Evolutionary conservation across 2,888 invertebrate genomes (phyloP).

Genomic region (Cosmopolites sordidus): DNA sequence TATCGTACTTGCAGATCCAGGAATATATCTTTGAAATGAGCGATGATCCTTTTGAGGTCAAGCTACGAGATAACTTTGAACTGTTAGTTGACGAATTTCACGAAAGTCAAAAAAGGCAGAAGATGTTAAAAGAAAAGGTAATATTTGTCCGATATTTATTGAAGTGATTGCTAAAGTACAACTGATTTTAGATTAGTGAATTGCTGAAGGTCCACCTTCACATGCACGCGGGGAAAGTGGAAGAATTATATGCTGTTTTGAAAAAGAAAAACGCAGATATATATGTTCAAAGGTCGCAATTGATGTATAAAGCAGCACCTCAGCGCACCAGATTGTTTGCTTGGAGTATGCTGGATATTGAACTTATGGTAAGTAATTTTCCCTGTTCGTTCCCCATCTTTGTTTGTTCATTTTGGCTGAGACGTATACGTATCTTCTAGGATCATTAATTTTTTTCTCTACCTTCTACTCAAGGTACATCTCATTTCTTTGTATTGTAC

Average conservation of each 20-base stretch:
- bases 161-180: too few species aligned
- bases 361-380: constrained; percentile 54
- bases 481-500: too few species aligned
- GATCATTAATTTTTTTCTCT: too few species aligned
- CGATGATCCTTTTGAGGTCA: constrained; percentile 98
- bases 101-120: constrained; percentile 84
- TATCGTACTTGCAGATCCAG: constrained; percentile 68
- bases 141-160: too few species aligned
- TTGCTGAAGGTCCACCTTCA: constrained; percentile 78
- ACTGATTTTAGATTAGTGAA: constrained; percentile 62
- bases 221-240: constrained; percentile 80
- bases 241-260: constrained; percentile 82
- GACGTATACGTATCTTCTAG: too few species aligned
- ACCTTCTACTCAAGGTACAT: too few species aligned
- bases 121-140: constrained; percentile 84
- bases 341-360: constrained; percentile 75
- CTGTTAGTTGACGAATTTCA: constrained; percentile 91
- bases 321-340: constrained; percentile 76
- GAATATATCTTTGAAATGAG: constrained; percentile 87
- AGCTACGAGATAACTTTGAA: constrained; percentile 92
- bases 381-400: too few species aligned
- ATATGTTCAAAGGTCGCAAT: constrained; percentile 86
- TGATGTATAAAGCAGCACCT: constrained; percentile 57
- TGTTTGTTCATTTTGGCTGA: too few species aligned
- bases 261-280: constrained; percentile 91